These are phyloP conservation scores for Berghia stephanieae DNA, from an alignment of 1,140 invertebrate genomes.

Conservation along the genomic window DNA sequence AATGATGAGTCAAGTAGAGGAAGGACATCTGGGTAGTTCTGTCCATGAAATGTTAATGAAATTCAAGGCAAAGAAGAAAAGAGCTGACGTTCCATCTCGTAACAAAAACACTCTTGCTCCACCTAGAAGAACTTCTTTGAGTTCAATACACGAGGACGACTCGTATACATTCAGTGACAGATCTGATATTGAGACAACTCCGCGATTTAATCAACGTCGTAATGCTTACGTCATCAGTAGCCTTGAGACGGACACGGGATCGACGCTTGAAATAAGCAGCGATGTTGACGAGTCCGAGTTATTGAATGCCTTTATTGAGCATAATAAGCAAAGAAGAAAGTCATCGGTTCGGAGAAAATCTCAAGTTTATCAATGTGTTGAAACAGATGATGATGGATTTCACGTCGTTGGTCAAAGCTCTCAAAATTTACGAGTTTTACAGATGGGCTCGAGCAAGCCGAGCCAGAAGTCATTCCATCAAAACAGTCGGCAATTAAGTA, in stretches of 20 bases:
- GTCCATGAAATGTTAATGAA: slow-evolving; percentile 31
- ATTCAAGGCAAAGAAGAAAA: background rate
- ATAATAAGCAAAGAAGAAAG: background rate
- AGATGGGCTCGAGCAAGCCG: background rate
- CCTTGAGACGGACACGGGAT: background rate
- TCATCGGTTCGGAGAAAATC: slow-evolving; percentile 15
- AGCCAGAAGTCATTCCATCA: background rate
- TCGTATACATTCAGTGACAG: background rate
- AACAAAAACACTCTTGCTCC: background rate
- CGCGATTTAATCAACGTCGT: background rate
- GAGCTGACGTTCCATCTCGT: background rate
- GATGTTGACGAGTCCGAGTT: slow-evolving; percentile 8
- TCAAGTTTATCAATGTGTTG: background rate
- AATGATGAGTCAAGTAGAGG: slow-evolving; percentile 17
- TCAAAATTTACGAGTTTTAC: background rate
- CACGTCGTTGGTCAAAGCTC: background rate
- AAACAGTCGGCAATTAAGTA: background rate
- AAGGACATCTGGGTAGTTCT: background rate
- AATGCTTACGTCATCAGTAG: slow-evolving; percentile 4
- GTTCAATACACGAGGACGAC: slow-evolving; percentile 26
- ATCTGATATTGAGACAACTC: background rate
- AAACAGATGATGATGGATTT: background rate
- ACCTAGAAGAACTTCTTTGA: slow-evolving; percentile 21
- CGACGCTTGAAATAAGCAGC: background rate
- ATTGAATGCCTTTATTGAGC: background rate